These are phyloP conservation scores for Parelbella ahira DNA, from an alignment of 2,888 invertebrate genomes.

Conservation along the genomic window DNA sequence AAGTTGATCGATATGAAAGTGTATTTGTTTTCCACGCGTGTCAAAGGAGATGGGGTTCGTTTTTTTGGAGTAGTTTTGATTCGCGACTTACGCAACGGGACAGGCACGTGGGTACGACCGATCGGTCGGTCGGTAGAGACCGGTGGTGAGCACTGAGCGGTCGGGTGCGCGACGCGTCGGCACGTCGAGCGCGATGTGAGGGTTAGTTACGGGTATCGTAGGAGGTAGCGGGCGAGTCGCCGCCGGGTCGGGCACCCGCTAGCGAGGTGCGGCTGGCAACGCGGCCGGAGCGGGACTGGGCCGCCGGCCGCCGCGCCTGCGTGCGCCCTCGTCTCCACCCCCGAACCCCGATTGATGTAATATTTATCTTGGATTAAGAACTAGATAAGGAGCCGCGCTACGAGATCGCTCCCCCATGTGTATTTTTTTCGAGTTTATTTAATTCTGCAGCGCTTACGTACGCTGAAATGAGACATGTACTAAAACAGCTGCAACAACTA, in stretches of 20 bases:
- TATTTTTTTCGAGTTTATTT: slow-evolving; percentile 18
- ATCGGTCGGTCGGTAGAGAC: slow-evolving; percentile 7
- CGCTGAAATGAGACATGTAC: too few species aligned
- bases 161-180: slow-evolving; percentile 25
- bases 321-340: slow-evolving; percentile 49
- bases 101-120: slow-evolving; percentile 50
- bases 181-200: slow-evolving; percentile 29
- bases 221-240: slow-evolving; percentile 61
- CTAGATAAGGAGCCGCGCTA: slow-evolving; percentile 62
- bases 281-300: slow-evolving; percentile 76
- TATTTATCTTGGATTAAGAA: slow-evolving; percentile 79
- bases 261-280: slow-evolving; percentile 63
- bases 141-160: slow-evolving; percentile 13
- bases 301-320: slow-evolving; percentile 43
- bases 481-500: too few species aligned
- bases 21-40: slow-evolving; percentile 63
- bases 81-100: slow-evolving; percentile 69
- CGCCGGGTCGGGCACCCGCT: slow-evolving; percentile 61
- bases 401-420: slow-evolving; percentile 34
- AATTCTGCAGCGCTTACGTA: too few species aligned
- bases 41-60: slow-evolving; percentile 67
- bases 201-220: slow-evolving; percentile 39
- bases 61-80: slow-evolving; percentile 40
- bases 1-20: slow-evolving; percentile 61
- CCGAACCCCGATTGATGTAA: slow-evolving; percentile 68